These are phyloP conservation scores for Leucophenga maculata DNA, from an alignment of 2,888 invertebrate species.

Conservation along the genomic window DNA sequence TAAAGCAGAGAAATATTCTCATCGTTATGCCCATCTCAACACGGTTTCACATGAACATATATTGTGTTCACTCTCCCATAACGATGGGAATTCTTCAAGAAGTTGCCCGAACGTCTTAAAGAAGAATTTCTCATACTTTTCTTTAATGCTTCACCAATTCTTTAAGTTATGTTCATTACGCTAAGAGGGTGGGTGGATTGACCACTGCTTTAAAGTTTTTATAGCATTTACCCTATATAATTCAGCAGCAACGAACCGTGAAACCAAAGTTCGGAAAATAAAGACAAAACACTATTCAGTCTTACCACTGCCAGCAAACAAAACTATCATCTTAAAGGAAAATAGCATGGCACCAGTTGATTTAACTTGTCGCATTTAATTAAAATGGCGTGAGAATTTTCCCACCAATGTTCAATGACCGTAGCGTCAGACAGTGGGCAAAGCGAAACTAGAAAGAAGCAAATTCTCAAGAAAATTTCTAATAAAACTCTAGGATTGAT, in stretches of 20 bases:
- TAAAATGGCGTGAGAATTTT: constrained; percentile 7
- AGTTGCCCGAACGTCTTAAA: constrained; percentile 54
- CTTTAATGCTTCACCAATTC: constrained; percentile 54
- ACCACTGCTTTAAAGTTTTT: not conserved
- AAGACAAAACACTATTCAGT: not conserved
- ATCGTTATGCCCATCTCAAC: not conserved
- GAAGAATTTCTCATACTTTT: constrained; percentile 52
- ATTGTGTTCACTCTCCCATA: constrained; percentile 68
- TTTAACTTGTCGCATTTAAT: not conserved
- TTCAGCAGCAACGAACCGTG: constrained; percentile 5
- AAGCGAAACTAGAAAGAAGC: no score
- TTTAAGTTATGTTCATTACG: constrained; percentile 30
- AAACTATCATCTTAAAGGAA: not conserved
- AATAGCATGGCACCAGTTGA: not conserved
- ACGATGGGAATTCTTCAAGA: constrained; percentile 67
- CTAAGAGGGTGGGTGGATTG: not conserved
- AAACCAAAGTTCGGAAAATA: constrained; percentile 1
- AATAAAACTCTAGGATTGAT: no score
- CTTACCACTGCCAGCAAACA: no score
- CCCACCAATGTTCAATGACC: constrained; percentile 12
- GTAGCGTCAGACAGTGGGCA: not conserved
- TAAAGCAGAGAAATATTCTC: no score
- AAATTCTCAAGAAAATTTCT: no score
- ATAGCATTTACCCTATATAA: constrained; percentile 2
- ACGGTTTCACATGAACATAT: not conserved